These are phyloP conservation scores for Psix sp. DNA, from an alignment of 1,140 invertebrate genomes.

Conservation along the genomic window DNA sequence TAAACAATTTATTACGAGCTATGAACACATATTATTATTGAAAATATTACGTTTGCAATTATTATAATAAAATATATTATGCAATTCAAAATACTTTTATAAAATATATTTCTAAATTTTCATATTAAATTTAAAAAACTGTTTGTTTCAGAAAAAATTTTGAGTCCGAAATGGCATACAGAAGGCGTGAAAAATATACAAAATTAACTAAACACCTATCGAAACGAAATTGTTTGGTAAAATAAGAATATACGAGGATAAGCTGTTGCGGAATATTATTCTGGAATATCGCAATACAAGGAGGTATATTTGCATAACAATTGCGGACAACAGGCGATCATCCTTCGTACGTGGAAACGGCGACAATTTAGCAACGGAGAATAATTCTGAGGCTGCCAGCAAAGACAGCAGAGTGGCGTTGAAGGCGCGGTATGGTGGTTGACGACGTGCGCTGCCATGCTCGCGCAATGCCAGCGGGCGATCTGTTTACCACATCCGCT, in stretches of 20 bases:
- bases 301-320: slow-evolving; percentile 59
- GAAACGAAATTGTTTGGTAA: slow-evolving; percentile 33
- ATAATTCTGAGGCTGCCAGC: slow-evolving; percentile 45
- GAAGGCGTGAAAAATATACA: slow-evolving; percentile 40
- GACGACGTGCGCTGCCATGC: slow-evolving; percentile 75
- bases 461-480: slow-evolving; percentile 73
- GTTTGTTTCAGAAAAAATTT: slow-evolving; percentile 23
- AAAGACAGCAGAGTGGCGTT: slow-evolving; percentile 52
- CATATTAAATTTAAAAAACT: too few relatives aligned
- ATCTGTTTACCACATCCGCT: slow-evolving; percentile 65
- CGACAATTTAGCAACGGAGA: slow-evolving; percentile 46
- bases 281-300: slow-evolving; percentile 29
- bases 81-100: too few relatives aligned
- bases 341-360: slow-evolving; percentile 29
- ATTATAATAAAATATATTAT: too few relatives aligned
- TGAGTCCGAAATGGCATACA: slow-evolving; percentile 17
- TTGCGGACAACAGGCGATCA: slow-evolving; percentile 50
- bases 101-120: too few relatives aligned
- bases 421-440: slow-evolving; percentile 66
- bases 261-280: slow-evolving; percentile 33
- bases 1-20: too few relatives aligned
- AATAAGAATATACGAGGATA: slow-evolving; percentile 49
- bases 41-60: too few relatives aligned
- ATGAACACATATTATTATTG: too few relatives aligned
- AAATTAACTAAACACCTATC: slow-evolving; percentile 31